Percentiles rank a stretch among this genome's conserved stretches.
These are phyloP conservation scores for Drosophila hydei DNA, from an alignment of 1,140 invertebrate species.

Conservation along the genomic window DNA sequence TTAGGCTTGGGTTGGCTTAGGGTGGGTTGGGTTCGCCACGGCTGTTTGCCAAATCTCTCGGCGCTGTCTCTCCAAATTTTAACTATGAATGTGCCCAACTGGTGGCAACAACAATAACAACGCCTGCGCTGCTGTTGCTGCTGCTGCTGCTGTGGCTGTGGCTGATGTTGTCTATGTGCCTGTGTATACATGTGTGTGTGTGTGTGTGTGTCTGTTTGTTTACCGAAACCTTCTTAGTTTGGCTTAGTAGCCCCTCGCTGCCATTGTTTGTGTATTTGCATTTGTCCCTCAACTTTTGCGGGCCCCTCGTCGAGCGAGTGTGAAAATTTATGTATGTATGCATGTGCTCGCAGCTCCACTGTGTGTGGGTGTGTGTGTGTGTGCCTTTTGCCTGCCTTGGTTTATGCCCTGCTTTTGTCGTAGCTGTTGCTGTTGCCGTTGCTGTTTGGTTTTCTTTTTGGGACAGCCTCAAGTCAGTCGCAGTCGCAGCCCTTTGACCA, in stretches of 20 bases:
- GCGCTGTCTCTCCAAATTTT: slow-evolving; percentile 78
- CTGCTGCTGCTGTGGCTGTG: not conserved
- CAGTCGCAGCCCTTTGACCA: slow-evolving; percentile 61
- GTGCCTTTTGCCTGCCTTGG: slow-evolving; percentile 65
- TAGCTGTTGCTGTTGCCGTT: slow-evolving; percentile 34
- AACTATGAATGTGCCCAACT: slow-evolving; percentile 77
- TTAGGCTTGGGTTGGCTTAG: slow-evolving; percentile 20
- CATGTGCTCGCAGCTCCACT: slow-evolving; percentile 9
- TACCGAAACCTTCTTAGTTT: slow-evolving; percentile 82
- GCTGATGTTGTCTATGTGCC: not conserved
- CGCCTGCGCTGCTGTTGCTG: slow-evolving; percentile 9
- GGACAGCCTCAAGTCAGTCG: slow-evolving; percentile 47
- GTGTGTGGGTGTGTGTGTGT: not conserved
- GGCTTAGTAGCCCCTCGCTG: slow-evolving; percentile 77
- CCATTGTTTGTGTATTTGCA: slow-evolving; percentile 81
- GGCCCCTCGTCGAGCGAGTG: slow-evolving; percentile 49
- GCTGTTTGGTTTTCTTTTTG: slow-evolving; percentile 38
- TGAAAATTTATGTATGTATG: slow-evolving; percentile 76
- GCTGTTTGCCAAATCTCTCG: slow-evolving; percentile 79
- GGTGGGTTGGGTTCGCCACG: slow-evolving; percentile 17
- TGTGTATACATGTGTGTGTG: slow-evolving; percentile 29
- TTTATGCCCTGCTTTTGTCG: slow-evolving; percentile 56
- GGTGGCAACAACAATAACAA: slow-evolving; percentile 35
- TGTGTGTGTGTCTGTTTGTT: slow-evolving; percentile 67
- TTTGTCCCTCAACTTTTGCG: slow-evolving; percentile 59